These are phyloP conservation scores for Lophius americanus DNA, from an alignment of 2,797 vertebrate genomes.

Conservation along the genomic window DNA sequence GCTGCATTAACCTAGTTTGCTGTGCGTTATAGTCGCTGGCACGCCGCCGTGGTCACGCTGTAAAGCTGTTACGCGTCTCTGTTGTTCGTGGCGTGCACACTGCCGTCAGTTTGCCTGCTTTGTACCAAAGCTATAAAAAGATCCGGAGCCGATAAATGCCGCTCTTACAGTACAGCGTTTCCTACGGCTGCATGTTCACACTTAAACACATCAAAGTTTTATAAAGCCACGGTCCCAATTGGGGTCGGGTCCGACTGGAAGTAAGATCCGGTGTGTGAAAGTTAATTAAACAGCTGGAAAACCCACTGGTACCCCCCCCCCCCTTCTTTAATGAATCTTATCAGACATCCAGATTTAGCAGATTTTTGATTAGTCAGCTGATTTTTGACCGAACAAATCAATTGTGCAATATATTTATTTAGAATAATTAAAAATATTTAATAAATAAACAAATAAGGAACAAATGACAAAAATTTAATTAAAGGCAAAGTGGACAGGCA, in stretches of 20 bases:
- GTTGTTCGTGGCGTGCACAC: constrained; percentile 40
- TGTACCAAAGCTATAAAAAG: constrained; percentile 60
- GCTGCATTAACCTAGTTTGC: constrained; percentile 66
- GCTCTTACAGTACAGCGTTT: constrained; percentile 39
- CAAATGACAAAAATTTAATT: too few relatives aligned
- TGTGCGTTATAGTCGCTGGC: constrained; percentile 26
- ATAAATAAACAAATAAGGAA: too few relatives aligned
- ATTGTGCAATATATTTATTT: constrained; percentile 5
- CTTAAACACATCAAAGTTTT: constrained; percentile 64
- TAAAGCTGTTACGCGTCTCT: constrained; percentile 53
- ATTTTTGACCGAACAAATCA: constrained; percentile 54
- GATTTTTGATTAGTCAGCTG: not conserved
- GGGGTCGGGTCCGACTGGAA: constrained; percentile 56
- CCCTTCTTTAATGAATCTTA: constrained; percentile 73
- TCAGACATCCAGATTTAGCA: constrained; percentile 62
- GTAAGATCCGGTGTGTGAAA: constrained; percentile 54
- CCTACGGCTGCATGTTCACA: constrained; percentile 51
- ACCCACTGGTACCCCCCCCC: constrained; percentile 55
- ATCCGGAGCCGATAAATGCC: constrained; percentile 56
- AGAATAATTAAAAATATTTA: too few relatives aligned
- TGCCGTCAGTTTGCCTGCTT: constrained; percentile 38
- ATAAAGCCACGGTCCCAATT: constrained; percentile 33
- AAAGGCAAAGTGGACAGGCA: too few relatives aligned
- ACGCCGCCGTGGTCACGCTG: constrained; percentile 33
- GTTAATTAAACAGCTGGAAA: constrained; percentile 72